A percentile compares a stretch with the other conserved stretches of the same genome.
phyloP scores from a whole-genome alignment of 2,797 vertebrate species.

The Xerus rutilus region DNA sequence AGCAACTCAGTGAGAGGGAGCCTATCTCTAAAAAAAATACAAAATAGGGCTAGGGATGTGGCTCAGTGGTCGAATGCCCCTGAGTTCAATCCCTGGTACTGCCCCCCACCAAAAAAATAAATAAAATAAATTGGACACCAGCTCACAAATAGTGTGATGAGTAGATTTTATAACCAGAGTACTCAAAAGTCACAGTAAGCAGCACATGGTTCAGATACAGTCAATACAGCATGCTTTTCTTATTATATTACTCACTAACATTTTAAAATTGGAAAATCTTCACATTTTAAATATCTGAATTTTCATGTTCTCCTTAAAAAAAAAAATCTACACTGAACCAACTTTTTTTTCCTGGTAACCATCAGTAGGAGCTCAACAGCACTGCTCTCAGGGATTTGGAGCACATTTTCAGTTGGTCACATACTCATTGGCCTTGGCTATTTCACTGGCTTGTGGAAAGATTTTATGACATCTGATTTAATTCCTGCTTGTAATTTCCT shows the following conservation, averaged over 20 bases:
- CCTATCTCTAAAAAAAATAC: too few relatives aligned
- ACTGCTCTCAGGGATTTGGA: neutral
- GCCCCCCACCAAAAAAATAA: too few relatives aligned
- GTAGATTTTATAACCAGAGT: neutral
- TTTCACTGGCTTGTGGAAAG: neutral
- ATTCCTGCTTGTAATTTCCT: constrained; percentile 1
- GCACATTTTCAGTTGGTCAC: neutral
- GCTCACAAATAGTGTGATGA: neutral
- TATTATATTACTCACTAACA: neutral
- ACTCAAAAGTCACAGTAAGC: neutral
- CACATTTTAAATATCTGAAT: constrained; percentile 46
- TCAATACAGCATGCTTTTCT: neutral
- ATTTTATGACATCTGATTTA: neutral
- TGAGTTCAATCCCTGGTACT: too few relatives aligned
- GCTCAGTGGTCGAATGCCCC: too few relatives aligned
- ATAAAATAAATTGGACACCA: neutral
- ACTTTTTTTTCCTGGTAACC: neutral
- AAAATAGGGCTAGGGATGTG: too few relatives aligned
- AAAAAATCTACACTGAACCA: neutral
- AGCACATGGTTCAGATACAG: neutral
- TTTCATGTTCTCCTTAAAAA: neutral
- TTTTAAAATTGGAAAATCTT: constrained; percentile 10
- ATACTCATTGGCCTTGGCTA: neutral
- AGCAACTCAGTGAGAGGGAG: too few relatives aligned
- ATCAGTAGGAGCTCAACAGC: neutral